These are phyloP conservation scores for Drosophila heteroneura DNA, from an alignment of 2,888 invertebrate genomes.

Conservation along the genomic window DNA sequence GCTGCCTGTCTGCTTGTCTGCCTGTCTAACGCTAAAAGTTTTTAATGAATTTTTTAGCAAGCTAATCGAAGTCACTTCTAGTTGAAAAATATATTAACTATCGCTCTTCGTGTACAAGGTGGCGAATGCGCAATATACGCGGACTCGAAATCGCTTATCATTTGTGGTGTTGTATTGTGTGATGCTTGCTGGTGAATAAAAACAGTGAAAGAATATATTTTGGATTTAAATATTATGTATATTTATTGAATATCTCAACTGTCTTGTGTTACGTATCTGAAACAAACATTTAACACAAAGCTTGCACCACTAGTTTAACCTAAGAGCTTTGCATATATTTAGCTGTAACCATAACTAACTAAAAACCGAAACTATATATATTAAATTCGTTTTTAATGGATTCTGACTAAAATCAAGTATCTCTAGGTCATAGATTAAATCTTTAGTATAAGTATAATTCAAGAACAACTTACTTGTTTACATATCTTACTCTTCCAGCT, in stretches of 20 bases:
- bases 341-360: background rate
- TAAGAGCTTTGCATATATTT: background rate
- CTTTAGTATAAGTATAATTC: background rate
- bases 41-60: constrained; percentile 77
- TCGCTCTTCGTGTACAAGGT: constrained; percentile 27
- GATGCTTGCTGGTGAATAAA: background rate
- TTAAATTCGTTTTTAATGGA: background rate
- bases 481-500: background rate
- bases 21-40: constrained; percentile 65
- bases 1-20: constrained; percentile 1
- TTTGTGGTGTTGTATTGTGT: background rate
- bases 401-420: background rate
- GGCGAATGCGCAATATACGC: constrained; percentile 56
- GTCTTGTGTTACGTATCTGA: background rate
- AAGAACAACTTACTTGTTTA: background rate
- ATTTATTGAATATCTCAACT: background rate
- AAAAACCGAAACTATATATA: accelerated
- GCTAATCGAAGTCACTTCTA: constrained; percentile 76
- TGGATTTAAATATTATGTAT: background rate
- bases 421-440: background rate
- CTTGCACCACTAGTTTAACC: background rate
- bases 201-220: background rate
- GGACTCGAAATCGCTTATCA: constrained; percentile 4
- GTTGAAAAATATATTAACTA: constrained; percentile 73
- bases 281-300: background rate